A percentile compares a stretch with the other conserved stretches of the same genome.
These are phyloP conservation scores for Scomberomorus guttatus DNA, from an alignment of 2,797 vertebrate genomes.

Conservation along the genomic window DNA sequence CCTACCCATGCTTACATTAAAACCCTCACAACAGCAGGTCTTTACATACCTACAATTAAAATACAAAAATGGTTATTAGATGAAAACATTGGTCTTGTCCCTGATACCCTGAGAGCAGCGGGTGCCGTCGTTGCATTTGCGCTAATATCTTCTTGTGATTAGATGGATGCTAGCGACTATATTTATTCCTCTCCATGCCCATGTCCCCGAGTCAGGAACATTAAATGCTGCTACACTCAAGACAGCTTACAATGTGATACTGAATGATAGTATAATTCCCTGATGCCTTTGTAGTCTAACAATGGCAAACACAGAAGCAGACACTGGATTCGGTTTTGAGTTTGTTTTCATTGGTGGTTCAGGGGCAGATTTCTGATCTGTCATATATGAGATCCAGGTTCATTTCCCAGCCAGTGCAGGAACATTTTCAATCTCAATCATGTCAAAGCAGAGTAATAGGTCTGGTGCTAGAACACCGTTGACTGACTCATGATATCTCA, in stretches of 20 bases:
- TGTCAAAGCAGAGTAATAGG: constrained; percentile 57
- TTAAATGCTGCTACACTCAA: neutral
- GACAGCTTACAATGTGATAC: neutral
- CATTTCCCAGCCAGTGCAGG: constrained; percentile 27
- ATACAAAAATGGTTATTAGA: neutral
- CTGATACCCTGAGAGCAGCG: neutral
- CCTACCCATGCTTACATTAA: constrained; percentile 7
- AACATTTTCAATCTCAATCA: constrained; percentile 57
- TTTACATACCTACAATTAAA: neutral
- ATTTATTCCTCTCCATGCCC: neutral
- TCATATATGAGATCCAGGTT: constrained; percentile 31
- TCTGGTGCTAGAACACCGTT: constrained; percentile 36
- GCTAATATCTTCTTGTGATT: neutral
- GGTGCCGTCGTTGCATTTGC: neutral
- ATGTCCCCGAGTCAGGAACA: neutral
- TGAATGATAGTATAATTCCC: neutral
- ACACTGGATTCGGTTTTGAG: constrained; percentile 15
- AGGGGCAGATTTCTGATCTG: constrained; percentile 40
- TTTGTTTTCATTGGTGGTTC: constrained; percentile 24
- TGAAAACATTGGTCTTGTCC: neutral
- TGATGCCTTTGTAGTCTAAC: constrained; percentile 15
- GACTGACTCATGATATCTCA: constrained; percentile 70
- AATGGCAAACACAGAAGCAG: constrained; percentile 10
- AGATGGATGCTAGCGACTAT: neutral
- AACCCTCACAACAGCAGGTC: neutral